Conservation (phyloP, 2,888 invertebrate genomes). For the Baronia brevicornis region DNA sequence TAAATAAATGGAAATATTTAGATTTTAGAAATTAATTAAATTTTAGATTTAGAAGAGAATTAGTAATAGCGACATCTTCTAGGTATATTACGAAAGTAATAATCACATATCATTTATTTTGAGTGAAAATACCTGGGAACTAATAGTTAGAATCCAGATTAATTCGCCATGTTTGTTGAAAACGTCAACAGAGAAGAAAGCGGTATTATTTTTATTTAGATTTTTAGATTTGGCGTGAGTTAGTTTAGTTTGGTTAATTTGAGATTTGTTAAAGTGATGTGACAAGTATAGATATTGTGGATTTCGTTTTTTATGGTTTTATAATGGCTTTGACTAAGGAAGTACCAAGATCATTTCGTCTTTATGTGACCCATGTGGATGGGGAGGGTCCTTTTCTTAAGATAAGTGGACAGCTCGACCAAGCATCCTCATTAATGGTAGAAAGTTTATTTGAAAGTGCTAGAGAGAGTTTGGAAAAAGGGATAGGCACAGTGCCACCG, state of each 20-base stretch:
- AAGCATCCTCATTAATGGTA: conserved; percentile 70
- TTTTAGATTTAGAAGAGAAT: too few relatives aligned
- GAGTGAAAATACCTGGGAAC: conserved; percentile 11
- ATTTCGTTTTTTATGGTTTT: conserved; percentile 20
- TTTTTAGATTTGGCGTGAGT: conserved; percentile 34
- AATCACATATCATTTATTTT: conserved; percentile 2
- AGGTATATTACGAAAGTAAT: too few relatives aligned
- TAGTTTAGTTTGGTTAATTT: conserved; percentile 40
- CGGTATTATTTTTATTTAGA: conserved; percentile 38
- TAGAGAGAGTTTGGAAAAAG: conserved; percentile 56
- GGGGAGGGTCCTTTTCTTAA: conserved; percentile 80
- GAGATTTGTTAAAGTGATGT: conserved; percentile 23
- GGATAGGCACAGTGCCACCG: conserved; percentile 61
- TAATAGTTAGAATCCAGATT: conserved; percentile 14
- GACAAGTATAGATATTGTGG: conserved; percentile 8
- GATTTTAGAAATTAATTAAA: too few relatives aligned
- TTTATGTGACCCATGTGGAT: conserved; percentile 81
- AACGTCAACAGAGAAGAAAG: conserved; percentile 66
- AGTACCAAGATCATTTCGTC: conserved; percentile 48
- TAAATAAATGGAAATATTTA: too few relatives aligned
- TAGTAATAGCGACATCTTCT: too few relatives aligned
- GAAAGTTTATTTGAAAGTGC: conserved; percentile 66
- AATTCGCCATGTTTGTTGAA: conserved; percentile 57
- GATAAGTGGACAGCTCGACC: conserved; percentile 82
- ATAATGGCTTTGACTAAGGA: conserved; percentile 54